Evolutionary conservation across 2,113 vertebrate genomes (phyloP), one percentile per base, ranked within the genome.

Genomic region (Fregetta grallaria): DNA sequence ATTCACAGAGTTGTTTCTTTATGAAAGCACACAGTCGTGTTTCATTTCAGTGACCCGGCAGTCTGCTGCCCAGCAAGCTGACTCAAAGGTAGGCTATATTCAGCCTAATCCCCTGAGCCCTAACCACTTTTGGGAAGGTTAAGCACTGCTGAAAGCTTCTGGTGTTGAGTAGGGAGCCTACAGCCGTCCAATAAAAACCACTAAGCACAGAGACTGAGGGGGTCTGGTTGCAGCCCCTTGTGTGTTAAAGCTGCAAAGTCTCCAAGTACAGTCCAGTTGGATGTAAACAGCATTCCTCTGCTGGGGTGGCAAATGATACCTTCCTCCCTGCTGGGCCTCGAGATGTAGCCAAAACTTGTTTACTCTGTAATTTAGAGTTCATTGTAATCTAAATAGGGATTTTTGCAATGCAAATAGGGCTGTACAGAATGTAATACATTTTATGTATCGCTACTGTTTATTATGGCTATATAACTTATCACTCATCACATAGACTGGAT

Each of bases 361-460:
- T 93, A 92, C 94, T 90, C 87, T 96, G 78, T 97, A 96, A 93
- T 96, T 95, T 95, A 90, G 92, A 90, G 93, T 93, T 94, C 58
- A 42, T 94, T 96, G 94, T 96, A 96, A 95, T 97, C 96, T 81
- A 95, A 91, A 76, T 55, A 80, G 80, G 30, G 92, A 82, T 95
- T 94, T 96, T 94, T 97, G 97, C 96, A 95, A 91, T 95, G 96
- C 96, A 96, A 97, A 95, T 95, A 25, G 70, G 38, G 66, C 87
- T 80, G 84, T 55, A 50, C 84, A 67, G 87, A 95, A 89, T 73
- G 94, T 85, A 94, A 94, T 92, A 11, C 80, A 44, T 90, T 95
- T 94, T 90, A 68, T 88, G 88, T 97, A 97, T 96, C 38, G 3
- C 91, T 87, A 44, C 91, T 97, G 81, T 87, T 95, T 91, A 94